phyloP scores from a whole-genome alignment of 2,888 invertebrate genomes.

The Pseudococcus viburni region DNA sequence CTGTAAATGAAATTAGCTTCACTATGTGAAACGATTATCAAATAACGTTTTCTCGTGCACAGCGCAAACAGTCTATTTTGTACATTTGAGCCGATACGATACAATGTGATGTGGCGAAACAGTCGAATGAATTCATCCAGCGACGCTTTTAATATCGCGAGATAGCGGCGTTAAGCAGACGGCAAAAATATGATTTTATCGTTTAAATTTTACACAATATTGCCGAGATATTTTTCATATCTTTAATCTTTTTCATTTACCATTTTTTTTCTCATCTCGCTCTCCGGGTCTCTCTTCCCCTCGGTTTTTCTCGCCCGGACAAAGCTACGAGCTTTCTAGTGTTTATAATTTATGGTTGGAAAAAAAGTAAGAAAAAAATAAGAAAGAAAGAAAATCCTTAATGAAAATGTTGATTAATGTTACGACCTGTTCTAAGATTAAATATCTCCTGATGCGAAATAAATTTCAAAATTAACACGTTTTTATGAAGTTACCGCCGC shows the following conservation, averaged over 20 bases:
- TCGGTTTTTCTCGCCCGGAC: neutral
- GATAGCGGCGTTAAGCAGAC: neutral
- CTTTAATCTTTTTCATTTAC: constrained; percentile 54
- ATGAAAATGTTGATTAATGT: constrained; percentile 58
- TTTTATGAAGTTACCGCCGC: constrained; percentile 40
- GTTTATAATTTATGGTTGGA: constrained; percentile 33
- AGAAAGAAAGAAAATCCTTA: constrained; percentile 11
- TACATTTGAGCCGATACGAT: neutral
- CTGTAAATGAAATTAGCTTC: constrained; percentile 45
- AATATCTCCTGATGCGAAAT: constrained; percentile 51
- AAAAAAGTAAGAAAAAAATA: neutral
- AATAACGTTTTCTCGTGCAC: neutral
- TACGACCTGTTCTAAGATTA: constrained; percentile 52
- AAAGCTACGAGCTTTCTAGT: constrained; percentile 45
- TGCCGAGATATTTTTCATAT: constrained; percentile 56
- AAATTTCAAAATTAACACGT: constrained; percentile 51
- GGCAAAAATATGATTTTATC: constrained; percentile 31
- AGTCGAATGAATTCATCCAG: neutral
- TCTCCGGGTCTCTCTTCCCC: neutral
- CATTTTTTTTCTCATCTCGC: neutral
- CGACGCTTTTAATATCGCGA: neutral
- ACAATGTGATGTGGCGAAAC: neutral
- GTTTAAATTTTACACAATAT: constrained; percentile 53
- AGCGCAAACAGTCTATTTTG: neutral
- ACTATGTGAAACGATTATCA: constrained; percentile 35